A percentile compares a stretch with the other conserved stretches of the same genome.
Evolutionary conservation across 1,140 invertebrate genomes (phyloP).

Genomic region (Achatina immaculata): DNA sequence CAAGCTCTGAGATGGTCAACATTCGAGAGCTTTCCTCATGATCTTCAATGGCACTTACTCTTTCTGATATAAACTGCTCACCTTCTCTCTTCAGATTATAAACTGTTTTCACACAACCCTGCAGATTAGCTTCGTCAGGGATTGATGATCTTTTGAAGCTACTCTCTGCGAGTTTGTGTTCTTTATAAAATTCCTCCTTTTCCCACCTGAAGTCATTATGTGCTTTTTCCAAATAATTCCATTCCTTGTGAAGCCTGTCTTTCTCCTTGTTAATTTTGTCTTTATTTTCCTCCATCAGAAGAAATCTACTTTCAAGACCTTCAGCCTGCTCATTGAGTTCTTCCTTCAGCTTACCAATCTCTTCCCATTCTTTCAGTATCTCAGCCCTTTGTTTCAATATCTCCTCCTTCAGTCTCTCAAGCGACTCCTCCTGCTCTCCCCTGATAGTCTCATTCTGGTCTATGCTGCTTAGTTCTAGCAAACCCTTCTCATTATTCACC

Average conservation of each 20-base stretch:
- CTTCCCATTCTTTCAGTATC: neutral
- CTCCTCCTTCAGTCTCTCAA: neutral
- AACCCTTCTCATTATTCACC: neutral
- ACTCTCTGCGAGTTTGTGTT: neutral
- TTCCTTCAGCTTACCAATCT: slow-evolving; percentile 1
- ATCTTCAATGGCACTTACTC: no score
- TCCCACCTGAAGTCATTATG: neutral
- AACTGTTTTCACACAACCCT: neutral
- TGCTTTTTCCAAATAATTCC: slow-evolving; percentile 10
- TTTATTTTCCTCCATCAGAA: neutral
- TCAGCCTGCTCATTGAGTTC: slow-evolving; percentile 9
- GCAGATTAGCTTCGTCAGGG: neutral
- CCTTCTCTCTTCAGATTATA: neutral
- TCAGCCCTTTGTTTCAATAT: neutral
- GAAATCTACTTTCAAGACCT: neutral
- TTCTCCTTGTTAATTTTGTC: neutral
- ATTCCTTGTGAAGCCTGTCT: neutral
- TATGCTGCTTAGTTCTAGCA: neutral
- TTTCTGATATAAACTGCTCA: no score
- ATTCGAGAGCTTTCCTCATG: no score
- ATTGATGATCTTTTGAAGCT: no score
- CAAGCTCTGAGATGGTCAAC: neutral
- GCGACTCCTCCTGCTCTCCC: neutral
- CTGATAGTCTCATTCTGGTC: neutral
- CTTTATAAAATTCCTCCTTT: neutral